Evolutionary conservation across 2,888 invertebrate species (phyloP).

Genomic region (Dascillus cervinus): DNA sequence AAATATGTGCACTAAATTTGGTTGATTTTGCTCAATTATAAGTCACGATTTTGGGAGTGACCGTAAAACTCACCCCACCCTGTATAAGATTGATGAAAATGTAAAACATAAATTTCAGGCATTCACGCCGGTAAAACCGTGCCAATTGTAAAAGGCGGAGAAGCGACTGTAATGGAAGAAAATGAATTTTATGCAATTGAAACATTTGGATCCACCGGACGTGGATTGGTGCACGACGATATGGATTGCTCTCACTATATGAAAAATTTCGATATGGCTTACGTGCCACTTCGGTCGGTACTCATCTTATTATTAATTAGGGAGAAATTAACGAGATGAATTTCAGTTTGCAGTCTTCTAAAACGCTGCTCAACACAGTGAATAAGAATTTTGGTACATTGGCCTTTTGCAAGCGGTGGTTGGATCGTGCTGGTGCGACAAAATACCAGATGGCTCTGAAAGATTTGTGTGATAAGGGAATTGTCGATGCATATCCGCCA

Average conservation of each 20-base stretch:
- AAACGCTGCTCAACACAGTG: constrained; percentile 82
- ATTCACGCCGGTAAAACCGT: constrained; percentile 98
- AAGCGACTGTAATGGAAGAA: constrained; percentile 97
- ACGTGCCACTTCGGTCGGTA: constrained; percentile 77
- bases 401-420: constrained; percentile 98
- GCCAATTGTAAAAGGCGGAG: constrained; percentile 98
- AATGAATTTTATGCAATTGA: constrained; percentile 99
- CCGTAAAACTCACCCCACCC: too few species aligned
- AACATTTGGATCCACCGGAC: constrained; percentile 97
- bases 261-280: constrained; percentile 94
- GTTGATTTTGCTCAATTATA: too few species aligned
- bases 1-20: too few species aligned
- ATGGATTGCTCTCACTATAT: constrained; percentile 99
- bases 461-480: constrained; percentile 95
- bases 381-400: constrained; percentile 96
- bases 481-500: constrained; percentile 98
- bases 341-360: constrained; percentile 80
- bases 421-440: constrained; percentile 93
- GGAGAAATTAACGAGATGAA: constrained; percentile 1
- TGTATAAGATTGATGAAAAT: too few species aligned
- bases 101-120: too few species aligned
- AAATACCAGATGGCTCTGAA: constrained; percentile 98
- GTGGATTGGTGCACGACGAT: constrained; percentile 92
- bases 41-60: too few species aligned
- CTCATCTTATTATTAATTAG: neutral